A percentile compares a stretch with the other conserved stretches of the same genome.
phyloP scores from a whole-genome alignment of 2,113 vertebrate genomes.

The Larimichthys crocea region DNA sequence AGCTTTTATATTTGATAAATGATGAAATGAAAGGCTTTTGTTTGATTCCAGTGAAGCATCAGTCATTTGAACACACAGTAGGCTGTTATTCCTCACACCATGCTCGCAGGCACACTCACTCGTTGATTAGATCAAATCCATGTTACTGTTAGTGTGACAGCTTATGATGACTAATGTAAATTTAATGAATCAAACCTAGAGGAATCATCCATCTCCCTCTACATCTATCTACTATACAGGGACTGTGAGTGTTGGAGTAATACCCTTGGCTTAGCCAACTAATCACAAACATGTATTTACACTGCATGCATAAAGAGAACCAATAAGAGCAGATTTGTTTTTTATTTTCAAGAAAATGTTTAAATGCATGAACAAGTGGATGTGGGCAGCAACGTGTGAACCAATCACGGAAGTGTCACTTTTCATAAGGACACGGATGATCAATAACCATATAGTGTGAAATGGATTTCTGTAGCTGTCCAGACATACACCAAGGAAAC shows the following conservation, averaged over 20 bases:
- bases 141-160: conserved; percentile 55
- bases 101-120: conserved; percentile 23
- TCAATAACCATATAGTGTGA: conserved; percentile 52
- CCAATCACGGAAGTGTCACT: conserved; percentile 43
- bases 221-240: background rate
- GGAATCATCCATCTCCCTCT: conserved; percentile 44
- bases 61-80: conserved; percentile 21
- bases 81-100: conserved; percentile 27
- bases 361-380: background rate
- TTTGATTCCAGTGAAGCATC: conserved; percentile 32
- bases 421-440: conserved; percentile 53
- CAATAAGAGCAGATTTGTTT: background rate
- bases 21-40: conserved; percentile 24
- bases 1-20: background rate
- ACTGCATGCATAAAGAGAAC: background rate
- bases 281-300: background rate
- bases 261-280: conserved; percentile 4
- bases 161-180: conserved; percentile 60
- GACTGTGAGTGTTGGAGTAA: conserved; percentile 10
- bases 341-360: conserved; percentile 20
- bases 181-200: conserved; percentile 56
- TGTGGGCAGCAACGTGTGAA: conserved; percentile 24
- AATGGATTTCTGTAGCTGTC: conserved; percentile 52
- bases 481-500: conserved; percentile 23
- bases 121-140: conserved; percentile 44